These are phyloP conservation scores for Coracias cyanogaster DNA, from an alignment of 2,797 vertebrate genomes.

Conservation along the genomic window DNA sequence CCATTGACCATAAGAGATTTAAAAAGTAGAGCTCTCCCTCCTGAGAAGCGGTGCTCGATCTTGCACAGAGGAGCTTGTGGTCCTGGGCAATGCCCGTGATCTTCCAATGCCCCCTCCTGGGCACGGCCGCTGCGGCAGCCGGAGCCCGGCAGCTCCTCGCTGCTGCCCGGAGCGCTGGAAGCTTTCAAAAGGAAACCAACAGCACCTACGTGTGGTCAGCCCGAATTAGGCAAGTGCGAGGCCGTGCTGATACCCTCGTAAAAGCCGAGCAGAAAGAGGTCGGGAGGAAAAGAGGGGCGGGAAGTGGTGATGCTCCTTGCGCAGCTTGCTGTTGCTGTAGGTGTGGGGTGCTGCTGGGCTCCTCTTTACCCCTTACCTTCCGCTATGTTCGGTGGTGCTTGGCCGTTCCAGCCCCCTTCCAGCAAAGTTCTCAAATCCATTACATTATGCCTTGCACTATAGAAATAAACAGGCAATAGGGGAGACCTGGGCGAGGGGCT, in stretches of 20 bases:
- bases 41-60: fast-evolving
- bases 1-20: no score
- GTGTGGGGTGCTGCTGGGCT: fast-evolving
- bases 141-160: background rate
- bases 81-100: background rate
- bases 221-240: fast-evolving
- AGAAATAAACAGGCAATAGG: fast-evolving
- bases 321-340: fast-evolving
- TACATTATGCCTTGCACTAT: fast-evolving
- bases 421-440: fast-evolving
- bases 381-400: fast-evolving
- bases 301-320: fast-evolving
- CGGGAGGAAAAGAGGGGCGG: fast-evolving
- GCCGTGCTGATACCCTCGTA: fast-evolving
- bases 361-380: fast-evolving
- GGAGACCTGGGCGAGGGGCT: fast-evolving
- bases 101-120: constrained; percentile 63
- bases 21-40: background rate
- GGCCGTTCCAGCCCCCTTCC: background rate
- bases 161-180: fast-evolving
- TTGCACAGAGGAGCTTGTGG: fast-evolving
- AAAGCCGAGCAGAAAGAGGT: fast-evolving
- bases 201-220: constrained; percentile 17
- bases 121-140: background rate
- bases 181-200: background rate